A percentile compares a stretch with the other conserved stretches of the same genome.
phyloP scores from a whole-genome alignment of 2,113 vertebrate species.

The Garra rufa region DNA sequence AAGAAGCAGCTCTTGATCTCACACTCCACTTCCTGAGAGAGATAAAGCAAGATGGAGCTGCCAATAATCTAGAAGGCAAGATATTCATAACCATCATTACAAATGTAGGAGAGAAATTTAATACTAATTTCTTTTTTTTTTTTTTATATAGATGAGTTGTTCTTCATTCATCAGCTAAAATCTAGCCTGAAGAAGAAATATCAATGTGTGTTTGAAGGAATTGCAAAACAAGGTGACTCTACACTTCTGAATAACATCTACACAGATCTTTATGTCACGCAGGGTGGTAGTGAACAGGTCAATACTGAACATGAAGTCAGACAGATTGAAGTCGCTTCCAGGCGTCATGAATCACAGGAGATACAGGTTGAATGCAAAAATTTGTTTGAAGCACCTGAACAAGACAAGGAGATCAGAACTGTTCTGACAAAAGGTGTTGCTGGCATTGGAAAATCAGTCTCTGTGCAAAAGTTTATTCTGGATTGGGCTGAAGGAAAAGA shows the following conservation, averaged over 20 bases:
- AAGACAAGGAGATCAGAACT: too few species aligned
- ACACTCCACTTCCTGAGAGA: background rate
- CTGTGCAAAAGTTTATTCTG: too few species aligned
- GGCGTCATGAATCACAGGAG: too few species aligned
- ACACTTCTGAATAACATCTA: background rate
- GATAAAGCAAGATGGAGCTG: background rate
- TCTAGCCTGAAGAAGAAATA: background rate
- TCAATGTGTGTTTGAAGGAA: background rate
- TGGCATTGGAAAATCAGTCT: too few species aligned
- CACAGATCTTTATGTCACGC: background rate
- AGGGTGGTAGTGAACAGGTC: too few species aligned
- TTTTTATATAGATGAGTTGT: background rate
- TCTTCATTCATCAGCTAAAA: background rate
- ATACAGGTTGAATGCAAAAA: too few species aligned
- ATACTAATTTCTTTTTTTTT: too few species aligned
- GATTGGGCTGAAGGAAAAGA: constrained; percentile 16
- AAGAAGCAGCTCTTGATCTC: background rate
- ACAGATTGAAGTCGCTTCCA: too few species aligned
- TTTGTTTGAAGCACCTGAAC: too few species aligned
- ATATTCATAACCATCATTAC: background rate
- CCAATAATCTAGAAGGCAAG: background rate
- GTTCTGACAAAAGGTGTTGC: too few species aligned
- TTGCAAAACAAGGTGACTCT: background rate
- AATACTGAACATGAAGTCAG: too few species aligned
- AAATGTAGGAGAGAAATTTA: background rate